Conservation (phyloP, 2,888 invertebrate genomes). For the Rhagonycha lutea region DNA sequence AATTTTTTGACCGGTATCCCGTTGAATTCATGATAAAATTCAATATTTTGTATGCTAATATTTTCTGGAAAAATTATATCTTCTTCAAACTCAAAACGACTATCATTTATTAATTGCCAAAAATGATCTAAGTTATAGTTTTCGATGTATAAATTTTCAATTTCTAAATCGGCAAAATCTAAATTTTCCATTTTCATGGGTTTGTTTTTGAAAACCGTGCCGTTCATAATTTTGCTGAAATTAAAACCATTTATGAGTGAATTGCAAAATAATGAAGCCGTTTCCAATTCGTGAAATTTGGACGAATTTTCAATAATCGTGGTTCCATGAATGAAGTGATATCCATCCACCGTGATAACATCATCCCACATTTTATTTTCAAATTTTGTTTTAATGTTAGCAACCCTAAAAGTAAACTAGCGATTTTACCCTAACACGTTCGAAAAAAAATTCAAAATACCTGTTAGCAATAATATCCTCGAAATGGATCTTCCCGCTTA, state of each 20-base stretch:
- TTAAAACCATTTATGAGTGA: constrained; percentile 43
- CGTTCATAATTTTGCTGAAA: constrained; percentile 43
- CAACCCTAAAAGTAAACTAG: constrained; percentile 14
- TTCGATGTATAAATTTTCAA: constrained; percentile 39
- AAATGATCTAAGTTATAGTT: constrained; percentile 24
- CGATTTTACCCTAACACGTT: neutral
- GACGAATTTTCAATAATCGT: constrained; percentile 32
- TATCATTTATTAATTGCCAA: neutral
- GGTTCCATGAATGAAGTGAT: constrained; percentile 37
- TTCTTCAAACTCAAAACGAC: constrained; percentile 14
- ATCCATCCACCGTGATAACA: constrained; percentile 31
- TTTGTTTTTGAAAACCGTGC: constrained; percentile 41
- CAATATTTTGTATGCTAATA: constrained; percentile 51
- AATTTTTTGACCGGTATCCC: constrained; percentile 52
- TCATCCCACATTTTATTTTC: constrained; percentile 38
- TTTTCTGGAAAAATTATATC: constrained; percentile 28
- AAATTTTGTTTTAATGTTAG: constrained; percentile 32
- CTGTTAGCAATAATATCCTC: constrained; percentile 44
- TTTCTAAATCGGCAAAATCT: constrained; percentile 41
- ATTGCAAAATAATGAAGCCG: constrained; percentile 27
- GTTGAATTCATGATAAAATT: constrained; percentile 53
- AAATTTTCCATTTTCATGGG: constrained; percentile 39
- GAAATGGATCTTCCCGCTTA: constrained; percentile 54
- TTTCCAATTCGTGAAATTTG: constrained; percentile 29
- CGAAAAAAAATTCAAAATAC: constrained; percentile 33